Conservation (phyloP, 2,888 invertebrate genomes). For the Loripinus fragilis region DNA sequence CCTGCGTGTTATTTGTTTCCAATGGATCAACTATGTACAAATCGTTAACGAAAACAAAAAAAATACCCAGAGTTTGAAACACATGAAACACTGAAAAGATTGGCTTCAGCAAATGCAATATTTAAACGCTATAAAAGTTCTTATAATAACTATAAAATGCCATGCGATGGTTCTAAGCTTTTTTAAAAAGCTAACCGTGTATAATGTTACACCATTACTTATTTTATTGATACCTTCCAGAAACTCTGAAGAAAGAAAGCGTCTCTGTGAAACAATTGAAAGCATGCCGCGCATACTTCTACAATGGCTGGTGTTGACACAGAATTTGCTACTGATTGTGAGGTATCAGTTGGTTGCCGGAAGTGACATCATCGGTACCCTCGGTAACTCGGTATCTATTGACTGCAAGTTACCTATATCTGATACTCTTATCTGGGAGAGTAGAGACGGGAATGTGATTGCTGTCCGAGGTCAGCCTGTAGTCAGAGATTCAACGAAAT, state of each 20-base stretch:
- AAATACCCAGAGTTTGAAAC: too few species aligned
- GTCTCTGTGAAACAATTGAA: not conserved
- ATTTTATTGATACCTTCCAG: too few species aligned
- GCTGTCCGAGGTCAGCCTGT: constrained; percentile 40
- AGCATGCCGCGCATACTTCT: not conserved
- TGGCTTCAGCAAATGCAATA: too few species aligned
- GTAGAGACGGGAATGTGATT: constrained; percentile 36
- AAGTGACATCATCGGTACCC: constrained; percentile 47
- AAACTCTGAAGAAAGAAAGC: not conserved
- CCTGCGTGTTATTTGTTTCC: too few species aligned
- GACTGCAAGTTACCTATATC: constrained; percentile 53
- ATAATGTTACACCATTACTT: not conserved
- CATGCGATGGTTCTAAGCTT: too few species aligned
- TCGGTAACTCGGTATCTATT: constrained; percentile 51
- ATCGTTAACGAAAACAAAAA: too few species aligned
- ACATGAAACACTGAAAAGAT: too few species aligned
- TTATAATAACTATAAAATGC: too few species aligned
- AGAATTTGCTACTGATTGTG: not conserved
- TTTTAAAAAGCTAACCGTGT: not conserved
- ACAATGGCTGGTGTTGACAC: not conserved
- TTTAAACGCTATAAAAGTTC: too few species aligned
- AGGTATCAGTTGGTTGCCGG: not conserved
- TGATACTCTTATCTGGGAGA: constrained; percentile 44
- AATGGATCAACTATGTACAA: too few species aligned
- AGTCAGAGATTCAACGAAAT: constrained; percentile 36